These are phyloP conservation scores for Gymnoscopelus braueri DNA, from an alignment of 2,797 vertebrate genomes.

Conservation along the genomic window DNA sequence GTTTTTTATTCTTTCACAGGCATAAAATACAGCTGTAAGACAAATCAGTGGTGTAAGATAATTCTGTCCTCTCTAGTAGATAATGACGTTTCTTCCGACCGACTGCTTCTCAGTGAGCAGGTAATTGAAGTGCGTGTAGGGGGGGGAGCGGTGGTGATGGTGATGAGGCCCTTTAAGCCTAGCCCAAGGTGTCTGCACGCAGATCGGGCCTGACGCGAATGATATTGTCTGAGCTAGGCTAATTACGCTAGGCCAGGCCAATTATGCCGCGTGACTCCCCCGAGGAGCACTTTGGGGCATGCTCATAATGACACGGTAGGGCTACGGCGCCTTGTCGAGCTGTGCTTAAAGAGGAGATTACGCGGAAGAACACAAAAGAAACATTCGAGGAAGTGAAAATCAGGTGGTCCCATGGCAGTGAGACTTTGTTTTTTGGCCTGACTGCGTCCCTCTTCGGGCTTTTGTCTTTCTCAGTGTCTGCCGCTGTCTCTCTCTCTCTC, in stretches of 20 bases:
- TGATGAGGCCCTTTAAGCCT: slow-evolving; percentile 36
- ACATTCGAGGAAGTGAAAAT: slow-evolving; percentile 40
- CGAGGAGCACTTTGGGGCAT: slow-evolving; percentile 30
- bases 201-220: slow-evolving; percentile 41
- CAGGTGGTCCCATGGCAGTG: slow-evolving; percentile 12
- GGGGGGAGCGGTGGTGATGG: background rate
- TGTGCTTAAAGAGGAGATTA: slow-evolving; percentile 51
- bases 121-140: slow-evolving; percentile 61
- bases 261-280: slow-evolving; percentile 58
- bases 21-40: slow-evolving; percentile 50
- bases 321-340: slow-evolving; percentile 37
- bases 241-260: slow-evolving; percentile 65
- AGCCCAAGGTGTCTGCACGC: slow-evolving; percentile 40
- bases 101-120: slow-evolving; percentile 49
- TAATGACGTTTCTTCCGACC: slow-evolving; percentile 57
- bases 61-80: slow-evolving; percentile 40
- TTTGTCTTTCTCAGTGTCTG: background rate
- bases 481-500: slow-evolving; percentile 8
- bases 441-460: background rate
- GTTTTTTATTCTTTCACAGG: slow-evolving; percentile 4
- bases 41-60: slow-evolving; percentile 38
- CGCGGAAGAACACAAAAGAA: slow-evolving; percentile 1
- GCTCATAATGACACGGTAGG: slow-evolving; percentile 43
- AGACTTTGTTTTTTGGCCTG: too few relatives aligned
- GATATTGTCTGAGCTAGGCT: slow-evolving; percentile 57